Conservation (phyloP, 1,140 invertebrate species). For the Apocrypta bakeri region DNA sequence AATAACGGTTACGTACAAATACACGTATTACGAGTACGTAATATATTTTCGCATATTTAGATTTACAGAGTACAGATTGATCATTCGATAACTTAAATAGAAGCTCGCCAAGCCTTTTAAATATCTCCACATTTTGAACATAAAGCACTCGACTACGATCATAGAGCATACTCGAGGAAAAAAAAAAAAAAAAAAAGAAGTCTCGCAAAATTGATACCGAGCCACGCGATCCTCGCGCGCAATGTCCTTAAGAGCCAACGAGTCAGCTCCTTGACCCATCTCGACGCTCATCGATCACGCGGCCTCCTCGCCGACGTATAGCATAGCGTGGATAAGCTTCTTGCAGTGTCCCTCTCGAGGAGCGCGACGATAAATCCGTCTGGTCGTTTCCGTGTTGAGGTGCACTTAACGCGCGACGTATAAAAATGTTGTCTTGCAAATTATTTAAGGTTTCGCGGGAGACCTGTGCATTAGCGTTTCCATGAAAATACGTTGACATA, state of each 20-base stretch:
- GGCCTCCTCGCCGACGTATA: constrained; percentile 4
- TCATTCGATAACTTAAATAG: too few species aligned
- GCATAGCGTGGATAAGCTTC: constrained; percentile 9
- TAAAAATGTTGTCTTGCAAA: constrained; percentile 42
- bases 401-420: constrained; percentile 34
- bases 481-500: background rate
- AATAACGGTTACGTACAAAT: too few species aligned
- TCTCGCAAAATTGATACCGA: constrained; percentile 37
- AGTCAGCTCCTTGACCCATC: constrained; percentile 46
- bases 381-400: constrained; percentile 32
- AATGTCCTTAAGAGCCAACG: constrained; percentile 34
- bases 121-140: too few species aligned
- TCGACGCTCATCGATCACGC: constrained; percentile 47
- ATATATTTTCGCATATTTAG: too few species aligned
- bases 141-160: too few species aligned
- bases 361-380: constrained; percentile 51
- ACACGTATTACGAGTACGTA: too few species aligned
- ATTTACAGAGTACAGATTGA: too few species aligned
- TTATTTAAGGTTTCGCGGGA: background rate
- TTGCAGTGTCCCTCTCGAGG: constrained; percentile 8
- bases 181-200: background rate
- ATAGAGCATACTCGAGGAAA: too few species aligned
- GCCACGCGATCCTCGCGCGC: constrained; percentile 34
- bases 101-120: too few species aligned
- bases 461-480: background rate